A percentile compares a stretch with the other conserved stretches of the same genome.
These are phyloP conservation scores for Lasiurus cinereus DNA, from an alignment of 2,113 vertebrate genomes.

Conservation along the genomic window DNA sequence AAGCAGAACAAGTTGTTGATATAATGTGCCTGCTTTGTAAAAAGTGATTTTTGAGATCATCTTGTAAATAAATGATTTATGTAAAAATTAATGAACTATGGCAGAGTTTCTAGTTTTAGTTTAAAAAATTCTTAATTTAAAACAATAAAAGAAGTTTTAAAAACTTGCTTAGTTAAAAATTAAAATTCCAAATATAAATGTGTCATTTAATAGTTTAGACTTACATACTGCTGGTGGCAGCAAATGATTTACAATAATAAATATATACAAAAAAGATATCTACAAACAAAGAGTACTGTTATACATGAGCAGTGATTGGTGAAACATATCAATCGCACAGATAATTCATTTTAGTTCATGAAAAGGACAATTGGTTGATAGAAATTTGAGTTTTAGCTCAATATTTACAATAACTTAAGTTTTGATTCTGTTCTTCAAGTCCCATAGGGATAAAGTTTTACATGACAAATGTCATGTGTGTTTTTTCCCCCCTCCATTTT, in stretches of 20 bases:
- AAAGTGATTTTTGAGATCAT: slow-evolving; percentile 85
- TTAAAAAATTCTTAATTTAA: slow-evolving; percentile 91
- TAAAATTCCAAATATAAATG: slow-evolving; percentile 93
- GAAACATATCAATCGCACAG: slow-evolving; percentile 93
- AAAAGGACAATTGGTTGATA: slow-evolving; percentile 88
- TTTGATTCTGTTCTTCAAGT: slow-evolving; percentile 91
- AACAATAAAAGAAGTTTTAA: slow-evolving; percentile 88
- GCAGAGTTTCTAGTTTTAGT: slow-evolving; percentile 86
- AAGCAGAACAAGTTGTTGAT: slow-evolving; percentile 84
- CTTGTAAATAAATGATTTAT: slow-evolving; percentile 86
- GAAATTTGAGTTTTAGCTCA: slow-evolving; percentile 89
- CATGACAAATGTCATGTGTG: slow-evolving; percentile 91
- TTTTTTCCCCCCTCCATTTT: slow-evolving; percentile 80
- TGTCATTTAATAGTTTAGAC: slow-evolving; percentile 94
- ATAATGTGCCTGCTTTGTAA: slow-evolving; percentile 81
- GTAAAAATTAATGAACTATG: slow-evolving; percentile 89
- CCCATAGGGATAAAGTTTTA: slow-evolving; percentile 94
- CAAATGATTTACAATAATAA: slow-evolving; percentile 93
- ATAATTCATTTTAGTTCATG: slow-evolving; percentile 92
- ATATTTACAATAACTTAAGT: slow-evolving; percentile 91
- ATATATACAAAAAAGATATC: slow-evolving; percentile 93
- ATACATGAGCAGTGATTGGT: slow-evolving; percentile 90
- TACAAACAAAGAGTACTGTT: slow-evolving; percentile 91
- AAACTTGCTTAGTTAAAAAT: slow-evolving; percentile 91
- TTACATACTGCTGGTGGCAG: slow-evolving; percentile 96